These are phyloP conservation scores for Leptopilina clavipes DNA, from an alignment of 1,140 invertebrate species.

Conservation along the genomic window DNA sequence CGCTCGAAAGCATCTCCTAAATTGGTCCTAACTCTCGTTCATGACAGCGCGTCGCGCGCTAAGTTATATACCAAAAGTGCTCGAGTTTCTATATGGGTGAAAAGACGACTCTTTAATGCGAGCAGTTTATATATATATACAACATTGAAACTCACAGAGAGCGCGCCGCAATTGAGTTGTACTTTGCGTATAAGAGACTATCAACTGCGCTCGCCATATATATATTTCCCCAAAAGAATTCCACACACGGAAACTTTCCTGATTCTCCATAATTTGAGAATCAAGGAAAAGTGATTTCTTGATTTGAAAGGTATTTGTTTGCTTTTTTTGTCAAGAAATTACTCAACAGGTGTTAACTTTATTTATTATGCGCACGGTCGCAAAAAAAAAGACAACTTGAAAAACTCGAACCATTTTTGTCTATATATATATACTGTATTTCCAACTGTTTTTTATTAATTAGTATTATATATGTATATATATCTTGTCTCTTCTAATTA, in stretches of 20 bases:
- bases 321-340: neutral
- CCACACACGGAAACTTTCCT: neutral
- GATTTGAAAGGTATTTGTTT: neutral
- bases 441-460: neutral
- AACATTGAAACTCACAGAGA: neutral
- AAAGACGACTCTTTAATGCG: neutral
- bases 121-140: too few relatives aligned
- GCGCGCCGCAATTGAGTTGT: neutral
- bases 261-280: neutral
- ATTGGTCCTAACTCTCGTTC: constrained; percentile 58
- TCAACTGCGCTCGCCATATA: too few relatives aligned
- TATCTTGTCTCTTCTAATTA: constrained; percentile 4
- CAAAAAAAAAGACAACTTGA: neutral
- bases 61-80: constrained; percentile 39
- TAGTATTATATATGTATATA: constrained; percentile 3
- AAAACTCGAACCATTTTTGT: neutral
- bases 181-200: too few relatives aligned
- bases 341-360: constrained; percentile 12
- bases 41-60: neutral
- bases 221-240: constrained; percentile 7
- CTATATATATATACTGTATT: too few relatives aligned
- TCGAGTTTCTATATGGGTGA: constrained; percentile 30
- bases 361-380: neutral
- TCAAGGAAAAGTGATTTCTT: constrained; percentile 19
- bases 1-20: constrained; percentile 55